Evolutionary conservation across 2,113 vertebrate species (phyloP).

Genomic region (Physeter macrocephalus): DNA sequence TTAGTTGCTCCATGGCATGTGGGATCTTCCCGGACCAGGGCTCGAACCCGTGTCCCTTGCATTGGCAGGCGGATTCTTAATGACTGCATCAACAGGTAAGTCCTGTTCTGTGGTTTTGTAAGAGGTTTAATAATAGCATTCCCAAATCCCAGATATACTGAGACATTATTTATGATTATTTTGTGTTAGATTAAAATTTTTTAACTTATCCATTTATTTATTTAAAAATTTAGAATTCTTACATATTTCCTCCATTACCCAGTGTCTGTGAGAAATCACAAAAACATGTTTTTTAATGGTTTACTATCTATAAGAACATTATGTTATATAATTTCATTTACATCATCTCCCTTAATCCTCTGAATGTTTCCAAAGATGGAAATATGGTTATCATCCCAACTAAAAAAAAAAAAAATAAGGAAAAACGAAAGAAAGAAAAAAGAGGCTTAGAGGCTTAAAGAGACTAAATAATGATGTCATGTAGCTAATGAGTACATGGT

Average conservation of each 20-base stretch:
- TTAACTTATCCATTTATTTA: neutral
- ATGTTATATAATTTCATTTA: neutral
- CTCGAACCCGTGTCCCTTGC: too few relatives aligned
- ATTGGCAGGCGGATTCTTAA: too few relatives aligned
- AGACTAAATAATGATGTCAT: neutral
- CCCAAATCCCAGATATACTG: neutral
- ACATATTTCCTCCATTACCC: neutral
- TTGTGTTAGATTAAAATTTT: neutral
- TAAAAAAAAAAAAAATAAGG: neutral
- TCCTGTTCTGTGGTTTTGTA: neutral
- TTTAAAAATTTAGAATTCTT: neutral
- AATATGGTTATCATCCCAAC: neutral
- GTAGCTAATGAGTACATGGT: neutral
- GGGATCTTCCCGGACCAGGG: too few relatives aligned
- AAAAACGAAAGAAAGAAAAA: neutral
- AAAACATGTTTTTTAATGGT: neutral
- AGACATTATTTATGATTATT: neutral
- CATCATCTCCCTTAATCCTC: neutral
- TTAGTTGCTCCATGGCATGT: too few relatives aligned
- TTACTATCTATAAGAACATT: neutral
- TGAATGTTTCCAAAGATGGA: neutral
- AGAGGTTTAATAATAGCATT: neutral
- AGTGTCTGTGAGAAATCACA: neutral
- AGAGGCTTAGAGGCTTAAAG: neutral
- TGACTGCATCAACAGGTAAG: too few relatives aligned